Evolutionary conservation across 2,888 invertebrate species (phyloP), one percentile per base, ranked within the genome.

Genomic region (Coenonympha glycerion): DNA sequence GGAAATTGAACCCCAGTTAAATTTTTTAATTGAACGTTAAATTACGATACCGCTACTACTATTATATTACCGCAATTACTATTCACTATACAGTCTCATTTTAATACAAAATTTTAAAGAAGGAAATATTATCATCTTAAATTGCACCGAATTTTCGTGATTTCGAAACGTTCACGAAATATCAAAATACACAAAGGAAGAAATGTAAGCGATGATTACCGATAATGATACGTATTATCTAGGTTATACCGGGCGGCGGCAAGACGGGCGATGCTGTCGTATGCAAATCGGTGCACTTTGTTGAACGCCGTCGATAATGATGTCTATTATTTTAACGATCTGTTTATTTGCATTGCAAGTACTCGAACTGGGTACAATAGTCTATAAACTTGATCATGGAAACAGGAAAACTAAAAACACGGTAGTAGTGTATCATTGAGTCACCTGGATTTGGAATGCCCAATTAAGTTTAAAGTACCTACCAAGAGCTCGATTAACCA

Each of bases 251-350:
- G 61, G 63, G n/a, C n/a, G n/a, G n/a, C n/a, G n/a, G n/a, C 60
- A 63, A 65, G 66, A 61, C 61, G 65, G 60, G 61, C 57, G 61
- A 53, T 44, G 52, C 63, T 65, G 62, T 71, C 65, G 68, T 69
- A 73, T 71, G 73, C 67, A 74, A 71, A 75, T 73, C 59, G 57
- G 60, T 60, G 66, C 69, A 69, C 66, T 70, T 73, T 71, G 69
- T 63, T 56, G 64, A 63, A 58, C 60, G 68, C 65, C 65, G 65
- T 65, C 65, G 61, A 67, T 68, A 66, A 73, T 71, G 66, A 65
- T 57, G 36, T 33, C 56, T 52, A 59, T 58, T 53, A 59, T 44
- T 45, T 36, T 48, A 50, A 47, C 46, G 49, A 49, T 53, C 53
- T 53, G 49, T 60, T 60, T 58, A 56, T 60, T 60, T 53, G 53